Evolutionary conservation across 1,140 invertebrate species (phyloP).

Genomic region (Subanguina moxae): DNA sequence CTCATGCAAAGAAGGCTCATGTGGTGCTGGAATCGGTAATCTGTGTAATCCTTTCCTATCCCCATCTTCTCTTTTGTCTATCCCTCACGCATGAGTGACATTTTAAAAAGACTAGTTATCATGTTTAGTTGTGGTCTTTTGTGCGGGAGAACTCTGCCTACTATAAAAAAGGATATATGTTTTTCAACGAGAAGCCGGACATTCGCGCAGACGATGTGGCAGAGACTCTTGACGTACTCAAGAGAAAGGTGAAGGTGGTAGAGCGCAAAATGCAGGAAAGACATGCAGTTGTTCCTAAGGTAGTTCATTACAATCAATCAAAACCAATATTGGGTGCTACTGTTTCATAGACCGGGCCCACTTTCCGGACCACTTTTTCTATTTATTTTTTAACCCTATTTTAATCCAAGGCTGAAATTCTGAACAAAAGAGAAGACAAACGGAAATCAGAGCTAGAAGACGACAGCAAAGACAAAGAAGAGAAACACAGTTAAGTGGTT

Average conservation of each 20-base stretch:
- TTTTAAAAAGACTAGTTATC: neutral
- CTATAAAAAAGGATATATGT: conserved; percentile 47
- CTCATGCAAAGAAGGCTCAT: conserved; percentile 51
- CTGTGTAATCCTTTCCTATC: neutral
- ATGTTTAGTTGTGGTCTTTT: conserved; percentile 47
- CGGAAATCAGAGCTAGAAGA: too few species aligned
- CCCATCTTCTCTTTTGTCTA: neutral
- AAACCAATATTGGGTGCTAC: too few species aligned
- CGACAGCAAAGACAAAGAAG: too few species aligned
- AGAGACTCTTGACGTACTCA: conserved; percentile 37
- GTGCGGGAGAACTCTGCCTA: conserved; percentile 45
- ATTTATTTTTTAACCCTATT: neutral
- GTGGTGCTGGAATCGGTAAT: conserved; percentile 53
- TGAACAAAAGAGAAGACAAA: too few species aligned
- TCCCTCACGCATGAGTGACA: conserved; percentile 1
- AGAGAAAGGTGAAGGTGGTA: conserved; percentile 33
- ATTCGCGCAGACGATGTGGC: conserved; percentile 30
- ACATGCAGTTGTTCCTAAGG: conserved; percentile 48
- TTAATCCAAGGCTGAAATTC: neutral
- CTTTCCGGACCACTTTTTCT: neutral
- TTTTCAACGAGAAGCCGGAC: conserved; percentile 46
- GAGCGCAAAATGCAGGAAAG: conserved; percentile 57
- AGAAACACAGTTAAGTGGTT: too few species aligned
- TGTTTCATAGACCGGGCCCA: too few species aligned
- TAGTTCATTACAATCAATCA: conserved; percentile 20